Evolutionary conservation across 2,888 invertebrate genomes (phyloP).

Genomic region (Pyrrhosoma nymphula): DNA sequence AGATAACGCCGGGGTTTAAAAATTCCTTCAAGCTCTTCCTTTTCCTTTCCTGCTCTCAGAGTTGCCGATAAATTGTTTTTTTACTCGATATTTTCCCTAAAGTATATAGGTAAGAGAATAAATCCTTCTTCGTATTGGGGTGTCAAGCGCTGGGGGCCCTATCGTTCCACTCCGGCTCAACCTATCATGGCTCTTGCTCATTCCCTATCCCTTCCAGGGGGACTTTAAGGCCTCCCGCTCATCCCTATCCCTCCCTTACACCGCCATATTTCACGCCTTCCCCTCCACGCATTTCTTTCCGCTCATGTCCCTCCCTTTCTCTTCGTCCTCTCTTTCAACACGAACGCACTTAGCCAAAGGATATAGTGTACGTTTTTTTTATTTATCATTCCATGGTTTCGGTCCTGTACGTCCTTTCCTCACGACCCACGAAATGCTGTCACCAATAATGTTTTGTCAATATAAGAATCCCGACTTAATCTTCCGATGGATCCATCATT

Average conservation of each 20-base stretch:
- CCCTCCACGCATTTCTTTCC: neutral
- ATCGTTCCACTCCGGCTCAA: neutral
- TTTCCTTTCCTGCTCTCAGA: neutral
- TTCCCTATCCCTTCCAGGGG: neutral
- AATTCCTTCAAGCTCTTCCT: neutral
- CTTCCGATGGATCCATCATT: neutral
- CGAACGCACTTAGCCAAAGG: neutral
- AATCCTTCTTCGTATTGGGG: neutral
- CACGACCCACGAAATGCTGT: neutral
- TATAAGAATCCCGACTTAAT: neutral
- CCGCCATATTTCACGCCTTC: neutral
- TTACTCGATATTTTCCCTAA: neutral
- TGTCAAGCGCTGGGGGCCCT: neutral
- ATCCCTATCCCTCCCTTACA: neutral
- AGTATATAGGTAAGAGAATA: neutral
- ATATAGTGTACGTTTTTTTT: neutral
- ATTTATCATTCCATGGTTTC: neutral
- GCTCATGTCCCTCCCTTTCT: neutral
- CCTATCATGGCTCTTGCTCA: neutral
- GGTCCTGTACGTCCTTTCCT: neutral
- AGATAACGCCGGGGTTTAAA: neutral
- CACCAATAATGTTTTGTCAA: neutral
- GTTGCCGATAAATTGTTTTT: neutral
- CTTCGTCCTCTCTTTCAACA: neutral
- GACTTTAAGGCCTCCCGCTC: neutral